These are phyloP conservation scores for Lytechinus variegatus DNA, from an alignment of 35 echinoderm and acorn worm genomes.

Conservation along the genomic window DNA sequence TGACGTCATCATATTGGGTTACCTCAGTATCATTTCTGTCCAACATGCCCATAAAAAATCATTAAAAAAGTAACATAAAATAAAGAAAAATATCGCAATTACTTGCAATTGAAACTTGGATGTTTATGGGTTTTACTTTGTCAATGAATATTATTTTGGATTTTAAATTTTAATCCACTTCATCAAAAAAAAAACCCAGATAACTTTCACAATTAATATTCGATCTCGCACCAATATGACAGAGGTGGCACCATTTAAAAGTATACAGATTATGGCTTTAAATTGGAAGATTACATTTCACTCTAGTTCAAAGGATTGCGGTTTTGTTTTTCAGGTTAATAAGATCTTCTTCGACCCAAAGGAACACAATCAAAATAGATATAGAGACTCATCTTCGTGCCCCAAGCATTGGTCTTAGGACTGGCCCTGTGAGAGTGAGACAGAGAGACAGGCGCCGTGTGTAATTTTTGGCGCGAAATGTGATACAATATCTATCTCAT, in stretches of 20 bases:
- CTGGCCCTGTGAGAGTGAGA: neutral
- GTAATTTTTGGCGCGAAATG: conserved; percentile 40
- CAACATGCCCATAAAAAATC: too few species aligned
- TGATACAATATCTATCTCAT: conserved; percentile 39
- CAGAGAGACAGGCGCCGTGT: conserved; percentile 3
- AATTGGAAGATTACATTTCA: neutral
- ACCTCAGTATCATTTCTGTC: too few species aligned
- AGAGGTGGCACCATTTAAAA: neutral
- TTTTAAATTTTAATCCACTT: too few species aligned
- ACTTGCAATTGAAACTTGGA: too few species aligned
- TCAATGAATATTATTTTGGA: too few species aligned
- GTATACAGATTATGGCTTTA: neutral
- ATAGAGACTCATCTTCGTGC: neutral
- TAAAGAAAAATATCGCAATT: too few species aligned
- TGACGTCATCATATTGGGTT: neutral
- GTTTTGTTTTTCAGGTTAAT: conserved; percentile 5
- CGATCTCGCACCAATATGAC: neutral
- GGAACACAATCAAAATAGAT: neutral
- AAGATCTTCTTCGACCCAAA: neutral
- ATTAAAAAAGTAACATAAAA: too few species aligned
- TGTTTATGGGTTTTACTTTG: too few species aligned
- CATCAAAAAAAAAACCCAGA: too few species aligned
- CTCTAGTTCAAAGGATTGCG: neutral
- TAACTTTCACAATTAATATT: too few species aligned
- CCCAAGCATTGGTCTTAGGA: neutral